Evolutionary conservation across 2,888 invertebrate genomes (phyloP), one percentile per base, ranked within the genome.

Genomic region (Eupeodes luniger): DNA sequence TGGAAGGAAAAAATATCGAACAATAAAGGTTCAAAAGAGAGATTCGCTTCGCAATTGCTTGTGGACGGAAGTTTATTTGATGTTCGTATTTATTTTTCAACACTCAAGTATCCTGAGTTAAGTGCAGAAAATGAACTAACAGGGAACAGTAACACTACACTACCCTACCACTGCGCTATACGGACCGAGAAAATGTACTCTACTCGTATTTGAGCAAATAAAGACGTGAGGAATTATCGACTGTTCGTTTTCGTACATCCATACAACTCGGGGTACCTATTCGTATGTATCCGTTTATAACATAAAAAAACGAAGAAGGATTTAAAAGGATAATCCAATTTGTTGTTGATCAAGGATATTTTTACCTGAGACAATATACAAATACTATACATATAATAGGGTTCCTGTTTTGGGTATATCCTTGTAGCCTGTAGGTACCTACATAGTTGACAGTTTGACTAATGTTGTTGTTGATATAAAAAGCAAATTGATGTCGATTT

Each of bases 21-120:
- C 72, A 84, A 88, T 74, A 77, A 84, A 74, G 67, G 87, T 81
- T 83, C 40, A 66, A 40, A 76, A 64, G 70, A 64, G 70, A 80
- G 80, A 76, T 74, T 78, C 77, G 19, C 19, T 67, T 75, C 77
- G 55, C 40, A 49, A 51, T 55, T 74, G 72, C 74, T 85, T 81
- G 81, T 85, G 78, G 81, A 85, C 81, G 88, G 81, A 85, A 88
- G 88, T 88, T 81, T 85, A 88, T 88, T 88, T 85, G 85, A 81
- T 88, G 88, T 78, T 81, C 78, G 81, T 88, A 85, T 88, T 88
- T 88, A 88, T 88, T 85, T 88, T 88, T 75, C 81, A 81, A 88
- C 78, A 81, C 88, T 85, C 85, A 85, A 88, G 88, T 64, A 81
- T 85, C 77, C 88, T 81, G 88, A 88, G 84, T 85, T 88, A 85